Conservation (phyloP, 2,113 vertebrate genomes). For the Phalacrocorax aristotelis region DNA sequence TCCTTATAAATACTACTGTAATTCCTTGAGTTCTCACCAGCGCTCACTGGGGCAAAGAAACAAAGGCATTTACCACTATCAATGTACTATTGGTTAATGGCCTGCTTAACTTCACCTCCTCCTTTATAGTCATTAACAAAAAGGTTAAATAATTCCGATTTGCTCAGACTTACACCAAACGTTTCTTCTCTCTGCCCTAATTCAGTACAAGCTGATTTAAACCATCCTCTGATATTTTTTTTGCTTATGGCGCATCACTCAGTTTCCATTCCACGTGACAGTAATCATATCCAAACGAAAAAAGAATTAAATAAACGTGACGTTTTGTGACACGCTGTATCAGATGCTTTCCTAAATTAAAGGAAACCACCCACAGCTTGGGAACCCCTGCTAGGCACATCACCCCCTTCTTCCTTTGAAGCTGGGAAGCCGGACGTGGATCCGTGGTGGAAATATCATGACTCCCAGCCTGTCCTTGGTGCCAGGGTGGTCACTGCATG, state of each 20-base stretch:
- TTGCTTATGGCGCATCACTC: constrained; percentile 9
- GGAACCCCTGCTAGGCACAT: constrained; percentile 42
- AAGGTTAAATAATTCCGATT: not conserved
- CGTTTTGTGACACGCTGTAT: constrained; percentile 47
- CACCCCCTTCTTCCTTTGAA: constrained; percentile 53
- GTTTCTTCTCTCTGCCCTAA: not conserved
- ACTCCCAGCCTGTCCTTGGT: not conserved
- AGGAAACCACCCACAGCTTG: constrained; percentile 52
- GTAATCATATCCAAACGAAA: constrained; percentile 60
- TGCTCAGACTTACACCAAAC: not conserved
- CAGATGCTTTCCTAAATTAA: constrained; percentile 53
- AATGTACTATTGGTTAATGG: not conserved
- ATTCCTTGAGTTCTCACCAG: not conserved
- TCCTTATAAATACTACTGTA: not conserved
- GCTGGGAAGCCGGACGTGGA: not conserved
- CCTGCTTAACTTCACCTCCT: not conserved
- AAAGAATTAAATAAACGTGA: constrained; percentile 55
- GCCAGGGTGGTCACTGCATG: not conserved
- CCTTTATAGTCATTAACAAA: not conserved
- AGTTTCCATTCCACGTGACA: constrained; percentile 55
- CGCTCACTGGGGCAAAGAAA: not conserved
- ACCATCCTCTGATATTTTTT: not conserved
- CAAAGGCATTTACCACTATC: not conserved
- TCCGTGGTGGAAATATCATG: not conserved
- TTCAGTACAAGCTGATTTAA: not conserved